phyloP scores from a whole-genome alignment of 2,797 vertebrate genomes.

The Gobio occitaniae region DNA sequence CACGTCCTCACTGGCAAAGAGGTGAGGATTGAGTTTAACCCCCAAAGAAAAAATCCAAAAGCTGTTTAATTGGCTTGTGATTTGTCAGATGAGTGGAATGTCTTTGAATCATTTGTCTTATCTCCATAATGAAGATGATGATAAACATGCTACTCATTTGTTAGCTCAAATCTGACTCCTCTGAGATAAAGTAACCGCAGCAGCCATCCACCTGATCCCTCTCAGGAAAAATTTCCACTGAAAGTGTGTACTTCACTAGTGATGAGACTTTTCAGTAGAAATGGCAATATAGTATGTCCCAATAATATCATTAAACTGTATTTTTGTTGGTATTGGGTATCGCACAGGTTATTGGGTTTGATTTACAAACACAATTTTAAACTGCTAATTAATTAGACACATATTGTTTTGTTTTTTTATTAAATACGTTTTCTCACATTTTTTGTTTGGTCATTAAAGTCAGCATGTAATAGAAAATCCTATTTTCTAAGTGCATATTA shows the following conservation, averaged over 20 bases:
- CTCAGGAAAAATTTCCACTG: background rate
- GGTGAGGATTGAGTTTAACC: constrained; percentile 64
- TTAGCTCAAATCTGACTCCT: background rate
- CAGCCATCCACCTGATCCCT: background rate
- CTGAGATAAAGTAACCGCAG: constrained; percentile 5
- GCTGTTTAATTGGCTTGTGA: background rate
- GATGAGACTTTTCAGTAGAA: background rate
- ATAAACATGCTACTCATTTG: background rate
- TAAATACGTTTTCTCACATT: background rate
- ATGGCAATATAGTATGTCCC: background rate
- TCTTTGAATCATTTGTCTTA: background rate
- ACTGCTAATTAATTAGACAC: background rate
- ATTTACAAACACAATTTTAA: background rate
- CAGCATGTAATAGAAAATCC: background rate
- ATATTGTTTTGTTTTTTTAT: background rate
- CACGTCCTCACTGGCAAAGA: constrained; percentile 85
- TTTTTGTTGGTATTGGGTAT: background rate
- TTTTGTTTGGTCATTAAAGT: background rate
- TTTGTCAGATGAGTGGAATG: background rate
- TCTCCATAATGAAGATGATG: background rate
- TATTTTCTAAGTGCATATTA: background rate
- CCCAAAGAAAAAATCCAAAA: background rate
- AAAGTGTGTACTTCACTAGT: background rate
- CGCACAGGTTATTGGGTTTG: background rate
- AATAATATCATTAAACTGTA: background rate